Evolutionary conservation across 2,797 vertebrate genomes (phyloP), one percentile per base, ranked within the genome.

Genomic region (Cichlasoma orientale): DNA sequence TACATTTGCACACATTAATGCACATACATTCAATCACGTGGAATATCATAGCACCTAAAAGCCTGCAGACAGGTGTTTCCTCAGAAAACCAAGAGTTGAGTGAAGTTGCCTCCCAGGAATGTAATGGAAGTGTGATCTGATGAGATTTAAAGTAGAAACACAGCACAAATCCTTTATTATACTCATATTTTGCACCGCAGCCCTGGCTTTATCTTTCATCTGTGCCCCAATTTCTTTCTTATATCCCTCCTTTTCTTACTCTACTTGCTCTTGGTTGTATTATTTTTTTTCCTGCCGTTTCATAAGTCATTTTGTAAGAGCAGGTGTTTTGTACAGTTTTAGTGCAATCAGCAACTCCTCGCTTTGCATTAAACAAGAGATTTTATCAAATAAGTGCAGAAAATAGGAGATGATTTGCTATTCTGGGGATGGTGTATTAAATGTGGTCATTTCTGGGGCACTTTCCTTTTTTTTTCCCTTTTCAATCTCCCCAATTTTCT

Each of bases 401-500:
- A 76, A 66, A 70, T 38, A 47, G 50, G 44, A 82, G 78, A 85
- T 33, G 75, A 86, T 61, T 44, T 77, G 38, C 75, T 90, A 68
- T 89, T 86, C 82, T 18, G 56, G 7, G 53, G 50, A 79, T 16
- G 7, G 16, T 12, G 3, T 14, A 81, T 89, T 88, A 78, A 82
- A 87, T 66, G 27, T 31, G 59, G 80, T 82, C 73, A 80, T 89
- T 82, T 86, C 84, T 86, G 72, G 53, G 75, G 33, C 74, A 38
- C 29, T 68, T 79, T 78, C n/a, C 53, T 8, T n/a, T 44, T 38
- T 68, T 76, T 2, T 0, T 13, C 14, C 14, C 33, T 71, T 86
- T 88, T 77, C 71, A 83, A 27, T 87, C 78, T 82, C 54, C 16
- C 55, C 84, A 82, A 79, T 89, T 90, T 90, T 81, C 85, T 83